Percentiles rank a stretch among this genome's conserved stretches.
Conservation (phyloP, 2,113 vertebrate genomes). For the Uria aalge region DNA sequence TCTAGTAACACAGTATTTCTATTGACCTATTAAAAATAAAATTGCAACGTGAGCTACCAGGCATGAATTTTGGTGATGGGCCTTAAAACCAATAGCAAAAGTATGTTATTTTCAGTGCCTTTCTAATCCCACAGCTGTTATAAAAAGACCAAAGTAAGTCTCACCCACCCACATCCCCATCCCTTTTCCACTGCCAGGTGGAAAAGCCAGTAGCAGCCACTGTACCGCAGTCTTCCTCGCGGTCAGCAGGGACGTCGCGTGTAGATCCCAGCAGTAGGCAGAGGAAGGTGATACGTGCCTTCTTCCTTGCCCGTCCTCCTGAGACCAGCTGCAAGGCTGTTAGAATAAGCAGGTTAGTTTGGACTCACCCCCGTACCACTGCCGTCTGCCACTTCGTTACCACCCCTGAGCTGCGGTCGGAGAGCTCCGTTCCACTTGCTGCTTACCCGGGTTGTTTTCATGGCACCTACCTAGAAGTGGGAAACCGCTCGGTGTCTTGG, state of each 20-base stretch:
- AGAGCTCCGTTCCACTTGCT: neutral
- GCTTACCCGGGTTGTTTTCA: neutral
- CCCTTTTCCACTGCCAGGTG: neutral
- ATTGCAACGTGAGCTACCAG: neutral
- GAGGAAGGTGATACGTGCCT: neutral
- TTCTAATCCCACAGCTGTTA: neutral
- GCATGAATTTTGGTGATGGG: neutral
- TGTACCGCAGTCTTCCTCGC: neutral
- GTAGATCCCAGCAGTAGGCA: neutral
- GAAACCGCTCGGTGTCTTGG: rapidly evolving
- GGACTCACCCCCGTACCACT: neutral
- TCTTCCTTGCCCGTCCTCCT: neutral
- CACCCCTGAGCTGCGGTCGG: neutral
- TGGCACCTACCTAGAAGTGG: neutral
- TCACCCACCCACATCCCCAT: rapidly evolving
- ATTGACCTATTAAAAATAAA: neutral
- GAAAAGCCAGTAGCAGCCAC: neutral
- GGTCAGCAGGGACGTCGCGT: rapidly evolving
- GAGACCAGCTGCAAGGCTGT: neutral
- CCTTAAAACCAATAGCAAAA: neutral
- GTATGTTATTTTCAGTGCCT: neutral
- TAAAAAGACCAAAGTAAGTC: neutral
- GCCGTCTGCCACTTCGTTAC: neutral
- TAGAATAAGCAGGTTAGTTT: neutral
- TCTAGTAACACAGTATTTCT: neutral